Base-by-base conservation (phyloP, 2,888 invertebrate genomes). In the Heliconius hortense region DNA sequence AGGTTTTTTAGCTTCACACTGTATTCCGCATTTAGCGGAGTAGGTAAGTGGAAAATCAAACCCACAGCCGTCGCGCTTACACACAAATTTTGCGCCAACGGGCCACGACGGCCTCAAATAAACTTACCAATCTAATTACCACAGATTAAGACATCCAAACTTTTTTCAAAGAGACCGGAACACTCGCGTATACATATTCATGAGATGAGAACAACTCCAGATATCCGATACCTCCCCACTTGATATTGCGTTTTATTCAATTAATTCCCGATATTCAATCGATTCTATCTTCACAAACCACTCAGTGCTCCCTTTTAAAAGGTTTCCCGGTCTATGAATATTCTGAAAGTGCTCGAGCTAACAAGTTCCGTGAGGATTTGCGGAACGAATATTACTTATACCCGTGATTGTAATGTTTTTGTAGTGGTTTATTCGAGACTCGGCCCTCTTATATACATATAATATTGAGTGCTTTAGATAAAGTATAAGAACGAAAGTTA, bases 141-240 rank as follows among this genome's bases (percentile, higher is more conserved):
- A 59, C 79, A 76, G 75, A 79, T 78, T 82, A 80, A 80, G 78
- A 78, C n/a, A 80, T 81, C 82, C 81, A 80, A 82, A 81, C 81
- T 82, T 82, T 83, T 39, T 84, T 90, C 87, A 86, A 88, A 88
- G 84, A 88, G 85, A 85, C 78, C 81, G 82, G 86, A 88, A 87
- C 87, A 87, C 87, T 90, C 82, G 79, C 78, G 82, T 82, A 89
- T 92, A 86, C 90, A 93, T 92, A 93, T 92, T 93, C 91, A 93
- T 92, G 90, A 90, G 83, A 93, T 92, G 90, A 90, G 83, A 79
- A 79, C 73, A 75, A 71, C 77, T 78, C 76, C 56, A 77, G 75
- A 72, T 76, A 77, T 75, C 78, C 72, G 80, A 79, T 79, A 79
- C 76, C 79, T 83, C 81, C 83, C 84, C 85, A 84, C 84, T 85